Percentiles rank a stretch among this genome's conserved stretches.
These are phyloP conservation scores for Montipora foliosa DNA, from an alignment of 64 coral and sea anemone genomes.

Conservation along the genomic window DNA sequence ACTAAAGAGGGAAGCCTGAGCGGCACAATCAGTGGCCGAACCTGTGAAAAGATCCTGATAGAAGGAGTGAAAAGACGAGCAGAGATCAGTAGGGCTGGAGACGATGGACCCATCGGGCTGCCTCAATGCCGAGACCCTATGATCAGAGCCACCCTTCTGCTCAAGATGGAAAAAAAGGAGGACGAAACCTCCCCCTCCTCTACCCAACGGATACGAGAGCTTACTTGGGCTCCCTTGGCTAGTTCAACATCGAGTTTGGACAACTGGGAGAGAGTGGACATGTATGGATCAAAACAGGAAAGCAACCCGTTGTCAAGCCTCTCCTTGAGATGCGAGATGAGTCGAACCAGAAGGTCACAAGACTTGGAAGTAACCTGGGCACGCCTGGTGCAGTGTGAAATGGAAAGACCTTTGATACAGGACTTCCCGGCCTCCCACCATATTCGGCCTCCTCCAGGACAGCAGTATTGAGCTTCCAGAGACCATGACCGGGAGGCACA, in stretches of 20 bases:
- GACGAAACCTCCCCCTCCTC: constrained; percentile 71
- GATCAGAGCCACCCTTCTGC: not conserved
- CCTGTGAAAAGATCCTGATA: not conserved
- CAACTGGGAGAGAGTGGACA: not conserved
- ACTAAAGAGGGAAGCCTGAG: too few species aligned
- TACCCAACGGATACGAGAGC: constrained; percentile 35
- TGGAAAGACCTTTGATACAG: not conserved
- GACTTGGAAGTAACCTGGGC: not conserved
- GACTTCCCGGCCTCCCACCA: constrained; percentile 57
- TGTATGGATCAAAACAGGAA: not conserved
- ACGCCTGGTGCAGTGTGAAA: not conserved
- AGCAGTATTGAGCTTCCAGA: constrained; percentile 54
- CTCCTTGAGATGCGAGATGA: not conserved
- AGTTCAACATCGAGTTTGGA: not conserved
- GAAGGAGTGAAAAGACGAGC: not conserved
- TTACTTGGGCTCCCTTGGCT: constrained; percentile 33
- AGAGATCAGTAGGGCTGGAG: not conserved
- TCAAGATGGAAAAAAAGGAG: constrained; percentile 22
- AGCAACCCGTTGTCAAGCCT: not conserved
- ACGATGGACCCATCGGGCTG: not conserved
- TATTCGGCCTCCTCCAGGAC: constrained; percentile 17
- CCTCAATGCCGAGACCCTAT: not conserved
- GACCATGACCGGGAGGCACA: not conserved
- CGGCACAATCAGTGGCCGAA: too few species aligned
- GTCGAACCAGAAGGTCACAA: not conserved